These are phyloP conservation scores for Callitettix versicolor DNA, from an alignment of 1,140 invertebrate species.

Conservation along the genomic window DNA sequence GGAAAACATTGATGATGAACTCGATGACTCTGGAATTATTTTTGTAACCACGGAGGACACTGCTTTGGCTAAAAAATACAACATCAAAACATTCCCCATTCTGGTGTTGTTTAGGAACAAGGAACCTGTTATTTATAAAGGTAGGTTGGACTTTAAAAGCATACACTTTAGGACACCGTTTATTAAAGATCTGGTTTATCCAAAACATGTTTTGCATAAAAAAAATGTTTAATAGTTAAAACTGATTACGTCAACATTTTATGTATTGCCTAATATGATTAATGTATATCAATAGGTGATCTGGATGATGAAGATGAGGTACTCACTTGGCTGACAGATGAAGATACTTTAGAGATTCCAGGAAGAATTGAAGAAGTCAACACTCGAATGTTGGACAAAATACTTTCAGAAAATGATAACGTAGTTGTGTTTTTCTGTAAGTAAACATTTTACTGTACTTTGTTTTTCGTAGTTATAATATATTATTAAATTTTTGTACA, in stretches of 20 bases:
- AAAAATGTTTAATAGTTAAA: too few relatives aligned
- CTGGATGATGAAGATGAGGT: slow-evolving; percentile 85
- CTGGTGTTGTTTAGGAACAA: slow-evolving; percentile 86
- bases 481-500: too few relatives aligned
- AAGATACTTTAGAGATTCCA: slow-evolving; percentile 81
- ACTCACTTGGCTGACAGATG: slow-evolving; percentile 81
- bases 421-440: slow-evolving; percentile 89
- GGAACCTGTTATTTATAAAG: slow-evolving; percentile 65
- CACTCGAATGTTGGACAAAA: slow-evolving; percentile 80
- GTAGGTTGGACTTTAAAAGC: slow-evolving; percentile 28
- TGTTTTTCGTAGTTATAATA: too few relatives aligned
- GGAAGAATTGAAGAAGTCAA: slow-evolving; percentile 92
- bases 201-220: too few relatives aligned
- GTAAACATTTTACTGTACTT: slow-evolving; percentile 29
- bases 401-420: slow-evolving; percentile 76
- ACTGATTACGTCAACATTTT: too few relatives aligned
- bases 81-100: slow-evolving; percentile 72
- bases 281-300: slow-evolving; percentile 55
- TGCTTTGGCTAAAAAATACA: slow-evolving; percentile 69
- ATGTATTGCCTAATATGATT: too few relatives aligned
- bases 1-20: slow-evolving; percentile 87
- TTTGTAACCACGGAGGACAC: slow-evolving; percentile 87
- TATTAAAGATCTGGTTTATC: not conserved
- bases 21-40: slow-evolving; percentile 85
- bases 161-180: not conserved